Evolutionary conservation across 2,797 vertebrate genomes (phyloP).

Genomic region (Melanitta fusca): DNA sequence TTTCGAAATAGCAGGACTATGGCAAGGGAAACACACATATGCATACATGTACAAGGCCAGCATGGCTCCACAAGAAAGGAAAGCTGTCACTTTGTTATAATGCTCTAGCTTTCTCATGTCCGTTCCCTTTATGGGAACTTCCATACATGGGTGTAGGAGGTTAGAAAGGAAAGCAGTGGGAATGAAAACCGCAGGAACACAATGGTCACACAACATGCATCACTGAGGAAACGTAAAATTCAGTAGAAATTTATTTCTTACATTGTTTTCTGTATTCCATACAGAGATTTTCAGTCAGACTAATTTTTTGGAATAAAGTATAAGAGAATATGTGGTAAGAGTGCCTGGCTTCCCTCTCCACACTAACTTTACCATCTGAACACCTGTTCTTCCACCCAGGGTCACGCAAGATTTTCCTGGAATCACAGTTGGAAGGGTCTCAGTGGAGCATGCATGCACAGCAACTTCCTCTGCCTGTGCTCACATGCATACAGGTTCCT

Average conservation of each 20-base stretch:
- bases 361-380: neutral
- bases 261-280: neutral
- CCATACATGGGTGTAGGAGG: neutral
- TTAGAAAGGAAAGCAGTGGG: neutral
- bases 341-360: rapidly evolving
- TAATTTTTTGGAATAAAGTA: neutral
- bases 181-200: neutral
- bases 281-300: neutral
- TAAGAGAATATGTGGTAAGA: rapidly evolving
- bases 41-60: neutral
- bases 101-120: neutral
- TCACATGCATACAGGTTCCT: neutral
- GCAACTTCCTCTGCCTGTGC: neutral
- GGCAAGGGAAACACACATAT: neutral
- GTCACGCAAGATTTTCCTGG: constrained; percentile 31
- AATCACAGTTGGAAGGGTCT: constrained; percentile 63
- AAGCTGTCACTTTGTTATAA: neutral
- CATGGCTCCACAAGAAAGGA: neutral
- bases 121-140: neutral
- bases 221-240: neutral
- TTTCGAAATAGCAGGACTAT: neutral
- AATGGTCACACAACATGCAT: neutral
- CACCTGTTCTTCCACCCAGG: neutral
- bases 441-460: neutral
- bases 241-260: neutral